Evolutionary conservation across 2,888 invertebrate species (phyloP).

Genomic region (Cepaea hortensis): DNA sequence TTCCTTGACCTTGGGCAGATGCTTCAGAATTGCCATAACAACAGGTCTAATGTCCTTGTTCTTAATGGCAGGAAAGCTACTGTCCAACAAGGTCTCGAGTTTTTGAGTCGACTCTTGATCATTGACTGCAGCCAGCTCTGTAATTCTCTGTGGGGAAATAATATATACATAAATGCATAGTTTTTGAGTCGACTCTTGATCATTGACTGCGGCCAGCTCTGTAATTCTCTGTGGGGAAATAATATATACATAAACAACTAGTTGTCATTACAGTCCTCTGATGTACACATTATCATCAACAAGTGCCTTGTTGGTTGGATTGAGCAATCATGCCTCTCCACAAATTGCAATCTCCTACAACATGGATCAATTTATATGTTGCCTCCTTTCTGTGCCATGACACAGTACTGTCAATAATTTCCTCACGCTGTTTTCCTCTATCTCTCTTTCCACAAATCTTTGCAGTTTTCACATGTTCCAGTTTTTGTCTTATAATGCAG

Average conservation of each 20-base stretch:
- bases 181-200: conserved; percentile 83
- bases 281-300: neutral
- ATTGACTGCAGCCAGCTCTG: conserved; percentile 66
- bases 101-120: conserved; percentile 83
- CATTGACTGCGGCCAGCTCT: conserved; percentile 66
- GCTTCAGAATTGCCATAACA: conserved; percentile 94
- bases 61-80: conserved; percentile 95
- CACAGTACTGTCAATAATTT: neutral
- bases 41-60: conserved; percentile 91
- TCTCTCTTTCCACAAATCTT: no score
- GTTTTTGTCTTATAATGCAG: no score
- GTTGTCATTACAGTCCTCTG: neutral
- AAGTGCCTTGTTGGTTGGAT: no score
- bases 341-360: no score
- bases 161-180: conserved; percentile 74
- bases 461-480: no score
- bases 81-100: conserved; percentile 90
- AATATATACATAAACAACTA: neutral
- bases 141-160: conserved; percentile 42
- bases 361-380: neutral
- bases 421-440: no score
- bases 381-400: neutral
- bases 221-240: conserved; percentile 48
- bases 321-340: no score
- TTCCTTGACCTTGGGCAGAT: conserved; percentile 94